These are phyloP conservation scores for Ciconia maguari DNA, from an alignment of 2,113 vertebrate species.

Conservation along the genomic window DNA sequence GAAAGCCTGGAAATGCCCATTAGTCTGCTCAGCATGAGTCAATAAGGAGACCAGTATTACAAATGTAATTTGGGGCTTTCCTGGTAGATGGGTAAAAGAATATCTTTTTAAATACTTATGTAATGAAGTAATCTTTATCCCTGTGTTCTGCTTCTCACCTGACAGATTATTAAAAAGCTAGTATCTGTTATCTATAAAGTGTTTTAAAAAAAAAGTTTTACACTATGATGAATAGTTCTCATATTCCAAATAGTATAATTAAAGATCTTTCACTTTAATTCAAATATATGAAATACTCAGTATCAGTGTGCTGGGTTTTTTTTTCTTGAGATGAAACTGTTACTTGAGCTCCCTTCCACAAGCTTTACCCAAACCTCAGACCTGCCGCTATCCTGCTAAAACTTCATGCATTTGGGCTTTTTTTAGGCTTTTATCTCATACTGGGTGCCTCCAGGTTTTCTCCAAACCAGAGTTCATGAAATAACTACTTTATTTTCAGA, in stretches of 20 bases:
- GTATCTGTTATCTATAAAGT: neutral
- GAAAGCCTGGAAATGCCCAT: neutral
- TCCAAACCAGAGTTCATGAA: neutral
- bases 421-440: neutral
- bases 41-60: neutral
- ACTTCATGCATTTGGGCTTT: neutral
- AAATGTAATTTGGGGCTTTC: neutral
- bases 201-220: neutral
- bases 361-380: neutral
- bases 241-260: neutral
- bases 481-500: neutral
- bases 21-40: neutral
- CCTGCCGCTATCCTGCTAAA: neutral
- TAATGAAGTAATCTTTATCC: neutral
- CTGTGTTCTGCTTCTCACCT: neutral
- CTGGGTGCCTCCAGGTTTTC: neutral
- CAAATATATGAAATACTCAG: neutral
- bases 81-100: neutral
- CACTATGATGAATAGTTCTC: neutral
- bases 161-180: neutral
- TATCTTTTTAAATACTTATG: neutral
- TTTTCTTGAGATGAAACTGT: neutral
- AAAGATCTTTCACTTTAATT: neutral
- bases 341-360: neutral
- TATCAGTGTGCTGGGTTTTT: accelerated